Conservation (phyloP, 2,888 invertebrate genomes). For the Drosophila setosimentum region DNA sequence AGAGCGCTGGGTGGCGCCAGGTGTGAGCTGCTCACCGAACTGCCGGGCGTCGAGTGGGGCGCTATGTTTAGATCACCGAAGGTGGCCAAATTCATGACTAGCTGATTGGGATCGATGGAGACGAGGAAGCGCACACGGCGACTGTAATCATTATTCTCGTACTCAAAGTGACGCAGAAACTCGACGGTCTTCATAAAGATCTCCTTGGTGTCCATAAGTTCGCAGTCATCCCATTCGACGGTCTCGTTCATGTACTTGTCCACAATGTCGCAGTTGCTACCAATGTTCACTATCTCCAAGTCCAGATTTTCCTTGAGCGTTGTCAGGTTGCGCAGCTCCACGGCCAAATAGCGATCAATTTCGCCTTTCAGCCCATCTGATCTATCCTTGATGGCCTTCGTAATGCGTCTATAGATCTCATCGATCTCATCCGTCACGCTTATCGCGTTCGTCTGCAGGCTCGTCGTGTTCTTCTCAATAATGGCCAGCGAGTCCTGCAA, state of each 20-base stretch:
- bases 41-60: slow-evolving; percentile 86
- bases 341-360: slow-evolving; percentile 95
- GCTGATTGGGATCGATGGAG: slow-evolving; percentile 96
- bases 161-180: slow-evolving; percentile 97
- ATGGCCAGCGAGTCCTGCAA: slow-evolving; percentile 93
- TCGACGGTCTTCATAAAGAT: slow-evolving; percentile 98
- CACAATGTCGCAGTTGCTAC: slow-evolving; percentile 98
- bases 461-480: slow-evolving; percentile 95
- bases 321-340: slow-evolving; percentile 93
- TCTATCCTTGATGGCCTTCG: slow-evolving; percentile 95
- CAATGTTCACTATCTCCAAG: slow-evolving; percentile 96
- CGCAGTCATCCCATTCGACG: slow-evolving; percentile 96
- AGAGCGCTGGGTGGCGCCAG: slow-evolving; percentile 88
- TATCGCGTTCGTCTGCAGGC: slow-evolving; percentile 94
- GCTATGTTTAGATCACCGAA: slow-evolving; percentile 95
- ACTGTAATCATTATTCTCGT: slow-evolving; percentile 95
- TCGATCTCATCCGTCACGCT: slow-evolving; percentile 97
- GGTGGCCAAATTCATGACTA: slow-evolving; percentile 94
- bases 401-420: slow-evolving; percentile 94
- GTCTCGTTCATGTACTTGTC: slow-evolving; percentile 97
- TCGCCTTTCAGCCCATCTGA: slow-evolving; percentile 94
- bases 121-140: slow-evolving; percentile 94
- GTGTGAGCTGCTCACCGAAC: slow-evolving; percentile 85
- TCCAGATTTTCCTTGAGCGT: slow-evolving; percentile 97
- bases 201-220: slow-evolving; percentile 97